phyloP scores from a whole-genome alignment of 2,113 vertebrate genomes.

The Scytalopus superciliaris region DNA sequence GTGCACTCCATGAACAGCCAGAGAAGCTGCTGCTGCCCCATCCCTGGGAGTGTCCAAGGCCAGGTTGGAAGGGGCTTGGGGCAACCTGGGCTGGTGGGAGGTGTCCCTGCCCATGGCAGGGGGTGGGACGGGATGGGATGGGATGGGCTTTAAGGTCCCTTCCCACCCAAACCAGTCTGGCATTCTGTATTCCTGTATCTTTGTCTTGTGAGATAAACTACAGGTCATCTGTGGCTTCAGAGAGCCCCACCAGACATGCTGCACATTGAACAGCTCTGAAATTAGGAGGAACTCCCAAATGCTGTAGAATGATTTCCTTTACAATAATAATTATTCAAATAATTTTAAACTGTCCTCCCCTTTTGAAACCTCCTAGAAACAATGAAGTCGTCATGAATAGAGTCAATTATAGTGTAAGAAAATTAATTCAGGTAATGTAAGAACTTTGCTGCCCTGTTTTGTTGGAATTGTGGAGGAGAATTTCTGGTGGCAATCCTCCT shows the following conservation, averaged over 20 bases:
- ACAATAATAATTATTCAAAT: background rate
- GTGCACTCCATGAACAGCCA: background rate
- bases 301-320: background rate
- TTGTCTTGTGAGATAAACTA: background rate
- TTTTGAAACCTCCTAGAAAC: background rate
- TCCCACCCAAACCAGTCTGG: background rate
- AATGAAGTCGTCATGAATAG: background rate
- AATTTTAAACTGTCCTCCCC: background rate
- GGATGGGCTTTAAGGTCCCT: background rate
- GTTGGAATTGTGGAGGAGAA: background rate
- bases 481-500: background rate
- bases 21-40: background rate
- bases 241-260: background rate
- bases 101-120: background rate
- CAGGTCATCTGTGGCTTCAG: background rate
- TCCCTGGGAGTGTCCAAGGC: background rate
- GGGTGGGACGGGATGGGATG: background rate
- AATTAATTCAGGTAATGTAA: background rate
- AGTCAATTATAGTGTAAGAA: background rate
- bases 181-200: background rate
- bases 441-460: background rate
- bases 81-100: background rate
- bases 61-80: background rate
- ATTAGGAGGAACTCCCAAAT: background rate
- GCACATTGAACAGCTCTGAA: background rate